phyloP scores from a whole-genome alignment of 1,140 invertebrate species.

The Achatina immaculata region DNA sequence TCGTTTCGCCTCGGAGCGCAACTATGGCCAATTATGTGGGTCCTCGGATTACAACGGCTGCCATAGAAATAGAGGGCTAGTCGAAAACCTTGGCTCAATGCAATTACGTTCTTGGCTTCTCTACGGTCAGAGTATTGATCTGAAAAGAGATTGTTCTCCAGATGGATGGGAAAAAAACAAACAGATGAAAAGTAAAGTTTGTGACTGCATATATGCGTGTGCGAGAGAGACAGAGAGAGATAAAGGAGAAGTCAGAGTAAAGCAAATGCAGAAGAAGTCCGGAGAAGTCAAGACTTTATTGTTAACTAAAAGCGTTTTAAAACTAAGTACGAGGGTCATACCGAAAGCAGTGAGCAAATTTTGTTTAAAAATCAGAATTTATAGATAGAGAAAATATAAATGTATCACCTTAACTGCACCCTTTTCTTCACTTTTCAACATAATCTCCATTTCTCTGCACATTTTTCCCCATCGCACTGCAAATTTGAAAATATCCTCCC shows the following conservation, averaged over 20 bases:
- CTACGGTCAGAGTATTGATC: neutral
- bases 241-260: neutral
- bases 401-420: too few relatives aligned
- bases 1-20: neutral
- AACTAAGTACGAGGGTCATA: too few relatives aligned
- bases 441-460: too few relatives aligned
- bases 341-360: too few relatives aligned
- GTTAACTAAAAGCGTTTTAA: too few relatives aligned
- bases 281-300: too few relatives aligned
- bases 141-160: neutral
- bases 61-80: neutral
- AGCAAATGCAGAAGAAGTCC: neutral
- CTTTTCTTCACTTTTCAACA: too few relatives aligned
- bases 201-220: neutral
- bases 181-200: neutral
- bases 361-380: too few relatives aligned
- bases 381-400: too few relatives aligned
- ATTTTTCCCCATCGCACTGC: too few relatives aligned
- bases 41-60: neutral
- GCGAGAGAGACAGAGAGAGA: conserved; percentile 18
- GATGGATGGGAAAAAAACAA: neutral
- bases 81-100: neutral
- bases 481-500: too few relatives aligned
- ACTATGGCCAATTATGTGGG: neutral
- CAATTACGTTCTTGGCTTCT: neutral